Conservation (phyloP, 2,888 invertebrate species). For the Stramonita haemastoma region DNA sequence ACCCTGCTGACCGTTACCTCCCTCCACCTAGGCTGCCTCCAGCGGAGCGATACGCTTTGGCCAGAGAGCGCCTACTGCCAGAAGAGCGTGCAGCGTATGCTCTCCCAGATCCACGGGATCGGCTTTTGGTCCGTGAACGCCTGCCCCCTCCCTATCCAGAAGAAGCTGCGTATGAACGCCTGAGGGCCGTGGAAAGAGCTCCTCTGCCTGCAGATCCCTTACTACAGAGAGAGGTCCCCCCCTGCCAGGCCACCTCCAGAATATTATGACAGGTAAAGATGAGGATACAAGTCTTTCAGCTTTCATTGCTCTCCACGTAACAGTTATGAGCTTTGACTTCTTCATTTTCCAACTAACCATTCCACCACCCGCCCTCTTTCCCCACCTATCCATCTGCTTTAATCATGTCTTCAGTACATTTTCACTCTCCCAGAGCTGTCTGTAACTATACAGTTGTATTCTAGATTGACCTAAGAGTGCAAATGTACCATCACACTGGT, state of each 20-base stretch:
- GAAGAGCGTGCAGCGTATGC: constrained; percentile 50
- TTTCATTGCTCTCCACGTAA: too few species aligned
- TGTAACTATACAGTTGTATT: too few species aligned
- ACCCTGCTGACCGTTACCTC: constrained; percentile 59
- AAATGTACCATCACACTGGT: too few species aligned
- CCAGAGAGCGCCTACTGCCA: constrained; percentile 46
- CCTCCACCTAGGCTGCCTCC: constrained; percentile 54
- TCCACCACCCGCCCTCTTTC: too few species aligned
- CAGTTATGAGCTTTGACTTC: too few species aligned
- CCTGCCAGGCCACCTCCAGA: constrained; percentile 53
- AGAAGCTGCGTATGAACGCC: constrained; percentile 51
- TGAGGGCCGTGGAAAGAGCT: constrained; percentile 43
- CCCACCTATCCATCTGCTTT: too few species aligned
- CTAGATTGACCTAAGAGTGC: too few species aligned
- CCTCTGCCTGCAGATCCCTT: constrained; percentile 60
- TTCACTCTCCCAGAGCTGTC: too few species aligned
- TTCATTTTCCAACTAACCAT: too few species aligned
- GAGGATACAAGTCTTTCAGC: too few species aligned
- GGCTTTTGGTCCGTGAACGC: constrained; percentile 54
- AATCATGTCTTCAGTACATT: too few species aligned
- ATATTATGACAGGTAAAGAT: constrained; percentile 54
- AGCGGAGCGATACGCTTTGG: constrained; percentile 52
- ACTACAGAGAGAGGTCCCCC: constrained; percentile 61
- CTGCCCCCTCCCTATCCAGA: constrained; percentile 53
- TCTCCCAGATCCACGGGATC: constrained; percentile 55